Percentiles rank a stretch among this genome's conserved stretches.
Evolutionary conservation across 1,140 invertebrate species (phyloP).

Genomic region (Cephus cinctus): DNA sequence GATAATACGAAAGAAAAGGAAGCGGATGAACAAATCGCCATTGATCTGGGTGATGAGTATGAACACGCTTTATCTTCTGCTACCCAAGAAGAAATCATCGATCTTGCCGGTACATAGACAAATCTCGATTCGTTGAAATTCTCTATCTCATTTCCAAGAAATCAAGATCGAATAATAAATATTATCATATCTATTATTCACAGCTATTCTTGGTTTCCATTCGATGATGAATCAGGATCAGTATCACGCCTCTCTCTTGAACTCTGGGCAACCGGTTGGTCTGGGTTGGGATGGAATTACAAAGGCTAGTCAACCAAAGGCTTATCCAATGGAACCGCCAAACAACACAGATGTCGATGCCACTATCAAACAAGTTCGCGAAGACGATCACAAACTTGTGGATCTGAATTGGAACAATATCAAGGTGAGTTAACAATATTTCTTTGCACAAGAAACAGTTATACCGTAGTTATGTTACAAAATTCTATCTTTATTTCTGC

Average conservation of each 20-base stretch:
- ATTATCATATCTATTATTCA: conserved; percentile 33
- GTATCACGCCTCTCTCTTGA: conserved; percentile 93
- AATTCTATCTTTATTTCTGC: conserved; percentile 41
- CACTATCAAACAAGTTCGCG: conserved; percentile 82
- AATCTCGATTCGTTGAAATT: too few relatives aligned
- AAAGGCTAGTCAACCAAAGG: conserved; percentile 89
- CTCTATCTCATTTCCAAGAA: too few relatives aligned
- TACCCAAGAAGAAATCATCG: conserved; percentile 97
- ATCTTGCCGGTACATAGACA: conserved; percentile 97
- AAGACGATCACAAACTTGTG: conserved; percentile 83
- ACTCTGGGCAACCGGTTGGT: conserved; percentile 85
- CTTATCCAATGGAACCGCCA: conserved; percentile 87
- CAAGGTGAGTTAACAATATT: conserved; percentile 75
- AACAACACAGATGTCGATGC: conserved; percentile 93
- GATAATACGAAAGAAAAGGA: conserved; percentile 74
- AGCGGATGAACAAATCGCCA: conserved; percentile 85
- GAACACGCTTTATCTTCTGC: conserved; percentile 88
- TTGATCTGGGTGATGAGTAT: conserved; percentile 94
- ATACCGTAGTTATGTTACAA: not conserved
- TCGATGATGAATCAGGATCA: conserved; percentile 99
- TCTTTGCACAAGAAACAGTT: too few relatives aligned
- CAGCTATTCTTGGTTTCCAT: conserved; percentile 98
- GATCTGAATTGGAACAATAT: conserved; percentile 98
- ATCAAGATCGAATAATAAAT: not conserved
- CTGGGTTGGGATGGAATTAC: conserved; percentile 92